phyloP scores from a whole-genome alignment of 1,140 invertebrate species.

The Tetramorium parvispinum region DNA sequence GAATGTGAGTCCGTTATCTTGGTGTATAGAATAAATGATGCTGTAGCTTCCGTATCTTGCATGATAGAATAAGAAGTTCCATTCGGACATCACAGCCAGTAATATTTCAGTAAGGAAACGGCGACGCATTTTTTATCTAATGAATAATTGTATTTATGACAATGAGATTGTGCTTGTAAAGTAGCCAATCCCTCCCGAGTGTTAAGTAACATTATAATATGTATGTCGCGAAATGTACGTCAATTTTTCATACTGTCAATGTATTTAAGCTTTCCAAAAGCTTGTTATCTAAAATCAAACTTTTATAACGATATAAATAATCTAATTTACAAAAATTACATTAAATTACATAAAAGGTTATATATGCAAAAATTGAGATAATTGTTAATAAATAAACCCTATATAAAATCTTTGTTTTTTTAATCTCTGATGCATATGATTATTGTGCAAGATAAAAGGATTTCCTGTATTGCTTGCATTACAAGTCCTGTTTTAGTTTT shows the following conservation, averaged over 20 bases:
- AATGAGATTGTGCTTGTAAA: neutral
- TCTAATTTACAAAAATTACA: neutral
- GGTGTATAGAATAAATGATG: constrained; percentile 66
- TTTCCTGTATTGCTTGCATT: neutral
- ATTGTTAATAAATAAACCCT: neutral
- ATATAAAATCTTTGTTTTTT: neutral
- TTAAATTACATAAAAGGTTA: neutral
- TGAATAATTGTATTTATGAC: neutral
- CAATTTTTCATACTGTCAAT: neutral
- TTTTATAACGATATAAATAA: neutral
- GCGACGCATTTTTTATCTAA: constrained; percentile 78
- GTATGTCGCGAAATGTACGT: neutral
- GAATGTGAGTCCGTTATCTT: constrained; percentile 72
- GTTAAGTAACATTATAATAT: neutral
- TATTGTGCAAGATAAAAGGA: constrained; percentile 8
- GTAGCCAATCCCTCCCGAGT: neutral
- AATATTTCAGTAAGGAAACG: constrained; percentile 76
- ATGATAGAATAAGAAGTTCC: constrained; percentile 73
- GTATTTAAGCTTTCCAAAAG: neutral
- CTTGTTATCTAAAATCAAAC: neutral
- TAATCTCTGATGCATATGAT: constrained; percentile 1
- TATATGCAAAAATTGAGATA: neutral
- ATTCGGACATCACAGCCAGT: constrained; percentile 79
- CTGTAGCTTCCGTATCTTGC: constrained; percentile 48
- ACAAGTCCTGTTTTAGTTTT: neutral